Percentiles rank a stretch among this genome's conserved stretches.
Evolutionary conservation across 2,797 vertebrate species (phyloP).

Genomic region (Ptychadena robeensis): DNA sequence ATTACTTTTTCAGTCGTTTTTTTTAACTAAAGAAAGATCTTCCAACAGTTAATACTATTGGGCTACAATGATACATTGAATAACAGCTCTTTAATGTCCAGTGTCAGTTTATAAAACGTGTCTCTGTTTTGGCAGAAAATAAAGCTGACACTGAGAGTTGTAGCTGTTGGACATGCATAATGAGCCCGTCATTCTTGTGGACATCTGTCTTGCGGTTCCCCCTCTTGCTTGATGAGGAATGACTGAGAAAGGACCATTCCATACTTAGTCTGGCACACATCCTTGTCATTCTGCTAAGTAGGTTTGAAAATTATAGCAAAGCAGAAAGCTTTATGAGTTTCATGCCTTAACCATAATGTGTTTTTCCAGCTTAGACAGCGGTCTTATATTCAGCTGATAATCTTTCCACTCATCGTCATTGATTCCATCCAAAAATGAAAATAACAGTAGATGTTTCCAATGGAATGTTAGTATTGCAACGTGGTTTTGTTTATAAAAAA

Average conservation of each 20-base stretch:
- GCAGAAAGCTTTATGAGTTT: slow-evolving; percentile 51
- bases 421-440: slow-evolving; percentile 37
- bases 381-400: slow-evolving; percentile 32
- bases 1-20: too few relatives aligned
- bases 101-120: slow-evolving; percentile 31
- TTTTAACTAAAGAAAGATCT: not conserved
- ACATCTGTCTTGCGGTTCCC: slow-evolving; percentile 21
- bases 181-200: slow-evolving; percentile 35
- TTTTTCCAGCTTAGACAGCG: slow-evolving; percentile 55
- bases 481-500: too few relatives aligned
- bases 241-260: slow-evolving; percentile 28
- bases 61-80: slow-evolving; percentile 1
- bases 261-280: slow-evolving; percentile 53
- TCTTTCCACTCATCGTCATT: slow-evolving; percentile 44
- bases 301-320: slow-evolving; percentile 29
- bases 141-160: slow-evolving; percentile 24
- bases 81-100: slow-evolving; percentile 14
- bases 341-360: slow-evolving; percentile 43
- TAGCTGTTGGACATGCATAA: slow-evolving; percentile 23
- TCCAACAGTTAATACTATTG: not conserved
- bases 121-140: slow-evolving; percentile 51
- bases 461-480: not conserved
- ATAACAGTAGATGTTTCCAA: slow-evolving; percentile 26
- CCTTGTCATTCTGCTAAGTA: slow-evolving; percentile 51
- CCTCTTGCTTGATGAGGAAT: slow-evolving; percentile 27